Evolutionary conservation across 2,888 invertebrate species (phyloP).

Genomic region (Drosophila pullipes): DNA sequence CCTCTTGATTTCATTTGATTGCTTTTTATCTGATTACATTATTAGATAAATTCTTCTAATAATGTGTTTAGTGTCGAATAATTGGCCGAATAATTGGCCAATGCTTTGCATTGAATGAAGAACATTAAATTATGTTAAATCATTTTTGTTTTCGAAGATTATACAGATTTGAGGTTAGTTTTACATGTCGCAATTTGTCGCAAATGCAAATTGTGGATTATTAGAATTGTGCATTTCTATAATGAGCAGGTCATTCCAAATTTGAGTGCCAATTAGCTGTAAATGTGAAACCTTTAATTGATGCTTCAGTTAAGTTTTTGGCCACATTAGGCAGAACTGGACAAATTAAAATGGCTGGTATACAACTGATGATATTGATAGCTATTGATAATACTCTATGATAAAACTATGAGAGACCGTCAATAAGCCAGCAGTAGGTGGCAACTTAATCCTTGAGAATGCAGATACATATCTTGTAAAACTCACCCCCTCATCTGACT

Average conservation of each 20-base stretch:
- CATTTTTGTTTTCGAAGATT: not conserved
- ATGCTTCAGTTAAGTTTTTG: not conserved
- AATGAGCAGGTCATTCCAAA: not conserved
- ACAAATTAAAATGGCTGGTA: constrained; percentile 1
- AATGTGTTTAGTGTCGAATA: not conserved
- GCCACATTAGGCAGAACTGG: not conserved
- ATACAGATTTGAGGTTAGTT: not conserved
- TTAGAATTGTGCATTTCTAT: not conserved
- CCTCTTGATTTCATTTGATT: no score
- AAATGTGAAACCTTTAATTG: not conserved
- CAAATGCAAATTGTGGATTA: not conserved
- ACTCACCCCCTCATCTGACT: no score
- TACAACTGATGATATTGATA: not conserved
- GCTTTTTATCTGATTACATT: not conserved
- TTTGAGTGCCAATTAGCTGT: not conserved
- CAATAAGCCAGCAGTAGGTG: constrained; percentile 1
- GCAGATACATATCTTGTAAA: not conserved
- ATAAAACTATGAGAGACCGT: not conserved
- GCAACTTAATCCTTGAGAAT: not conserved
- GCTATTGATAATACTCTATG: not conserved
- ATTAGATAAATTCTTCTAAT: not conserved
- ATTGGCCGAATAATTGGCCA: no score
- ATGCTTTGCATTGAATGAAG: not conserved
- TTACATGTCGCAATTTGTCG: not conserved
- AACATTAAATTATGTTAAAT: not conserved